Percentiles rank a stretch among this genome's conserved stretches.
phyloP scores from a whole-genome alignment of 2,888 invertebrate species.

The Sialis fuliginosa region DNA sequence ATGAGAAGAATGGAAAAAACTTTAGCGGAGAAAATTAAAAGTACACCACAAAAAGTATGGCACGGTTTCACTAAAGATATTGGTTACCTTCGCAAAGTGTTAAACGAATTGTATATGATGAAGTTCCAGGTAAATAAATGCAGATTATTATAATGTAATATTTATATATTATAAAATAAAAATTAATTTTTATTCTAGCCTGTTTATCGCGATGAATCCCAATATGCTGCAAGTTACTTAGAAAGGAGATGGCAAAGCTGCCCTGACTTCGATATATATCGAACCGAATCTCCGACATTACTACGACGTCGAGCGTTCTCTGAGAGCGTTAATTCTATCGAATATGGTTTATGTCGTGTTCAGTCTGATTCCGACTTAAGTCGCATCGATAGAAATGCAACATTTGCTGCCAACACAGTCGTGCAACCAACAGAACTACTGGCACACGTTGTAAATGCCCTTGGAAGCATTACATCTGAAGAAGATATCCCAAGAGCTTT shows the following conservation, averaged over 20 bases:
- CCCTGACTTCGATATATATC: constrained; percentile 52
- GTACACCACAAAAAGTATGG: constrained; percentile 61
- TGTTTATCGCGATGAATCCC: constrained; percentile 48
- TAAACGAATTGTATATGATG: constrained; percentile 66
- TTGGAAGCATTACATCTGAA: constrained; percentile 36
- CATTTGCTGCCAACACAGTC: constrained; percentile 51
- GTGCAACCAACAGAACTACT: constrained; percentile 60
- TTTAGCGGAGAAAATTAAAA: constrained; percentile 55
- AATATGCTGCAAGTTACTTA: constrained; percentile 19
- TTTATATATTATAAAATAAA: neutral
- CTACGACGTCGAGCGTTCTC: constrained; percentile 44
- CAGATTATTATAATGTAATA: neutral
- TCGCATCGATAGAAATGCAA: constrained; percentile 60
- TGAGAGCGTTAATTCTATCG: constrained; percentile 32
- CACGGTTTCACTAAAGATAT: constrained; percentile 59
- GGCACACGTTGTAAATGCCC: constrained; percentile 58
- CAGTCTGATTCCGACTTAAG: constrained; percentile 66
- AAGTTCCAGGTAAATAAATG: constrained; percentile 50
- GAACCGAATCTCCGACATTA: constrained; percentile 27
- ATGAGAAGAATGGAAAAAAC: constrained; percentile 58
- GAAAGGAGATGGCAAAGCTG: constrained; percentile 44
- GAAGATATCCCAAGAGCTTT: constrained; percentile 13
- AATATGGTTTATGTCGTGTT: constrained; percentile 31
- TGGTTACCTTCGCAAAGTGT: constrained; percentile 49
- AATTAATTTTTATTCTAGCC: constrained; percentile 33